Conservation (phyloP, 2,888 invertebrate species). For the Plebejus argus region DNA sequence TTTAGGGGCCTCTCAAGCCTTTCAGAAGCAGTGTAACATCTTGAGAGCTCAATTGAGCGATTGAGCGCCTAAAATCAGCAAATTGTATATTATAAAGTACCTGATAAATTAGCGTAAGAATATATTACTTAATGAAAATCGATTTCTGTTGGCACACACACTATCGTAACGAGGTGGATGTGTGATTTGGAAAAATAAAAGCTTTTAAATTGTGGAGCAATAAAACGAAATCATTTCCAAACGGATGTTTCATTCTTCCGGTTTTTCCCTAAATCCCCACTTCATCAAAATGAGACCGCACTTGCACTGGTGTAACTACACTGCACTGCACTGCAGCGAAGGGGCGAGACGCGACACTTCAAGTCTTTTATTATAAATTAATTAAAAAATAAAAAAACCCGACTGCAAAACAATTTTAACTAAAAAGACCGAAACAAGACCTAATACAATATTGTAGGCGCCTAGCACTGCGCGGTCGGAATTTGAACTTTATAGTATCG, state of each 20-base stretch:
- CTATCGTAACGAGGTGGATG: slow-evolving; percentile 57
- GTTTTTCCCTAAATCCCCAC: not conserved
- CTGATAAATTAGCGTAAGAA: slow-evolving; percentile 63
- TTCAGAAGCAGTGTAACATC: too few relatives aligned
- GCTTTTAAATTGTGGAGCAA: slow-evolving; percentile 71
- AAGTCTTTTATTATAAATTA: too few relatives aligned
- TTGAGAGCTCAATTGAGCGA: not conserved
- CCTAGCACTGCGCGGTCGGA: too few relatives aligned
- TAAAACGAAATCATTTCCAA: slow-evolving; percentile 69
- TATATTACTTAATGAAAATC: slow-evolving; percentile 49
- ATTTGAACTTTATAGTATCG: too few relatives aligned
- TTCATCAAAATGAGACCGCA: not conserved
- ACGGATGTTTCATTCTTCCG: slow-evolving; percentile 54
- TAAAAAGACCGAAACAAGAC: too few relatives aligned
- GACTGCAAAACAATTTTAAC: too few relatives aligned
- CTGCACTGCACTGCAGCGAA: too few relatives aligned
- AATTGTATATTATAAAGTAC: slow-evolving; percentile 65
- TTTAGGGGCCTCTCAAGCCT: not conserved
- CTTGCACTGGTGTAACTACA: not conserved
- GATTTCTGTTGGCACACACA: slow-evolving; percentile 67
- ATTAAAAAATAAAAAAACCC: too few relatives aligned
- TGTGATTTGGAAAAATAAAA: slow-evolving; percentile 57
- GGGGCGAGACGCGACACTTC: too few relatives aligned
- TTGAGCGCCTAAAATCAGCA: slow-evolving; percentile 42
- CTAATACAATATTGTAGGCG: too few relatives aligned